Percentiles rank a stretch among this genome's conserved stretches.
phyloP scores from a whole-genome alignment of 2,888 invertebrate genomes.

The Trissonchulus latispiculum region DNA sequence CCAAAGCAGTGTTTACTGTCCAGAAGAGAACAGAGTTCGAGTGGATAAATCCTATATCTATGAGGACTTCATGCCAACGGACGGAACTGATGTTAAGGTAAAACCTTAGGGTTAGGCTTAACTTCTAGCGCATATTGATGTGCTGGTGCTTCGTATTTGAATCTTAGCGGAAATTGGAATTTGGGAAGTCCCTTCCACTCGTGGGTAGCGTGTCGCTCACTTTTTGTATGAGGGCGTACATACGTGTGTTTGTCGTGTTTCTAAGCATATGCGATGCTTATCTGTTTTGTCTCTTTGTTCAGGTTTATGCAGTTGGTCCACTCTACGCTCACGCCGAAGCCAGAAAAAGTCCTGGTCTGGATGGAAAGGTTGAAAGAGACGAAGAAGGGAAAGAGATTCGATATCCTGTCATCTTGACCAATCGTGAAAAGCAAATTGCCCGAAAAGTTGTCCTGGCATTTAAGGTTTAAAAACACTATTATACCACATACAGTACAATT shows the following conservation, averaged over 20 bases:
- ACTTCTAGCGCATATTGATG: too few relatives aligned
- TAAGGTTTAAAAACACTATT: slow-evolving; percentile 46
- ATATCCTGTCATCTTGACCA: slow-evolving; percentile 93
- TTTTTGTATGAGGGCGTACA: too few relatives aligned
- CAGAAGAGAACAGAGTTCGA: slow-evolving; percentile 76
- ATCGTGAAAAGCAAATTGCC: slow-evolving; percentile 93
- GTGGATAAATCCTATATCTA: slow-evolving; percentile 98
- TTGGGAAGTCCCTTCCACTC: background rate
- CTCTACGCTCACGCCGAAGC: slow-evolving; percentile 99
- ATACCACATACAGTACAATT: too few relatives aligned
- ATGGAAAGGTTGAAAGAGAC: slow-evolving; percentile 96
- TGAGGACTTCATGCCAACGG: slow-evolving; percentile 99
- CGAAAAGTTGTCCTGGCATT: slow-evolving; percentile 73
- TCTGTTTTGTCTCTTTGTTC: too few relatives aligned
- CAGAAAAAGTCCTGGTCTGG: slow-evolving; percentile 90
- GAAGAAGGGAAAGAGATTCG: slow-evolving; percentile 91
- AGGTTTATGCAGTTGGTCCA: slow-evolving; percentile 98
- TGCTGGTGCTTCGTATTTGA: too few relatives aligned
- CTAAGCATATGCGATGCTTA: too few relatives aligned
- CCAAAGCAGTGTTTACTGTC: slow-evolving; percentile 94
- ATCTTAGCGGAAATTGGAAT: slow-evolving; percentile 3
- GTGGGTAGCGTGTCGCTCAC: too few relatives aligned
- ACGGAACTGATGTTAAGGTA: slow-evolving; percentile 69
- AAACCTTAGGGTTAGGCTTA: too few relatives aligned
- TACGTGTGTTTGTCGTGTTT: too few relatives aligned